Evolutionary conservation across 2,113 vertebrate genomes (phyloP).

Genomic region (Siphamia tubifer): DNA sequence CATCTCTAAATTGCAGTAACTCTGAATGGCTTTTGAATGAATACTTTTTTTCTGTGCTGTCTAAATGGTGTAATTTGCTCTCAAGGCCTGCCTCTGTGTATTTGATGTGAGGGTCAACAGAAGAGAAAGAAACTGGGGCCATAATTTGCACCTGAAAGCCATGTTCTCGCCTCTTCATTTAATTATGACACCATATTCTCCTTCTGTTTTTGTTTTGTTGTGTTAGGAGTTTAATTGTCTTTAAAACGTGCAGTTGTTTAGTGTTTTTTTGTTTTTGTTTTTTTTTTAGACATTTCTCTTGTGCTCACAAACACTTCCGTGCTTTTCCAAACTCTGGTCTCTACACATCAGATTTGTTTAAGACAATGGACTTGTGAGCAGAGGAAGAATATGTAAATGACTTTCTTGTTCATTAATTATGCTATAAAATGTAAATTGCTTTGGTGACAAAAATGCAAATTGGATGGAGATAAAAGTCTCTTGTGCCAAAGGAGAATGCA

Average conservation of each 20-base stretch:
- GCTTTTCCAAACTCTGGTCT: conserved; percentile 39
- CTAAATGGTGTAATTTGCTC: conserved; percentile 74
- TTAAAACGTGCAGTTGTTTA: conserved; percentile 31
- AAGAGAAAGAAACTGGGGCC: conserved; percentile 57
- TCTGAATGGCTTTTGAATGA: conserved; percentile 52
- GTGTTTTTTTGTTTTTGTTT: conserved; percentile 28
- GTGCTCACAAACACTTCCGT: conserved; percentile 48
- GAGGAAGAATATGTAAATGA: conserved; percentile 78
- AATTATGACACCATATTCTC: conserved; percentile 41
- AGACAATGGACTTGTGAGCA: conserved; percentile 53
- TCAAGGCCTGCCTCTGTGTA: conserved; percentile 42
- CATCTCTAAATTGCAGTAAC: conserved; percentile 46
- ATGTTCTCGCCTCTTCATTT: conserved; percentile 11
- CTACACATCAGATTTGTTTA: conserved; percentile 52
- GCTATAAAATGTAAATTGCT: conserved; percentile 84
- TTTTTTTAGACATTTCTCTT: conserved; percentile 37
- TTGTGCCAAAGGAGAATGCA: conserved; percentile 70
- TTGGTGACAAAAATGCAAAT: conserved; percentile 82
- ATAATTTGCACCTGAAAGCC: conserved; percentile 77
- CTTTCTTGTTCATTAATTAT: conserved; percentile 83
- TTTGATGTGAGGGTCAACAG: conserved; percentile 69
- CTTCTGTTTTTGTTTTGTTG: not conserved
- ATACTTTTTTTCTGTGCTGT: conserved; percentile 54
- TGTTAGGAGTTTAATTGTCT: no score
- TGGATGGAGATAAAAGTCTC: conserved; percentile 79